Conservation (phyloP, 2,797 vertebrate species). For the Acridotheres tristis region DNA sequence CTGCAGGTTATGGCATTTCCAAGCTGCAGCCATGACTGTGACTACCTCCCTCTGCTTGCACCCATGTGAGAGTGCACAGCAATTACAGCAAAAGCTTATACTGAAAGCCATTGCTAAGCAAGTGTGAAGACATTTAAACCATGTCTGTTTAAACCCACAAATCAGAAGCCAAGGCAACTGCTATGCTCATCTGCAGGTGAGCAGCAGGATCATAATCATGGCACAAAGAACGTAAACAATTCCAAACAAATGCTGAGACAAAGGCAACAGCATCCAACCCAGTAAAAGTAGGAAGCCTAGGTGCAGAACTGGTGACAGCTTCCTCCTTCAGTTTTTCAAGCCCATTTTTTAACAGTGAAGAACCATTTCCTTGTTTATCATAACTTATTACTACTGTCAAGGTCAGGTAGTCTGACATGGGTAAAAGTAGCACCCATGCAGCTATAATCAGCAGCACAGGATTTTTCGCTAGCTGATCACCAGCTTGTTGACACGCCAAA, state of each 20-base stretch:
- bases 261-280: neutral
- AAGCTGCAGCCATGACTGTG: neutral
- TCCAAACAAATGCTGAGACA: neutral
- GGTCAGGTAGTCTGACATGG: neutral
- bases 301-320: neutral
- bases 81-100: neutral
- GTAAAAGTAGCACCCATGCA: neutral
- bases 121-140: neutral
- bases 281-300: neutral
- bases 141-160: neutral
- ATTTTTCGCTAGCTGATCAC: neutral
- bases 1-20: neutral
- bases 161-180: neutral
- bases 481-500: neutral
- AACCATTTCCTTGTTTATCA: neutral
- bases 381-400: neutral
- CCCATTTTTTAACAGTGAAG: neutral
- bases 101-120: neutral
- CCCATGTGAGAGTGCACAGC: neutral
- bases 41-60: neutral
- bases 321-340: neutral
- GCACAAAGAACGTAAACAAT: neutral
- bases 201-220: neutral
- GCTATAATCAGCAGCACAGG: neutral
- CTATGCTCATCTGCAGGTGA: neutral